Conservation (phyloP, 2,888 invertebrate genomes). For the Anorthoa munda region DNA sequence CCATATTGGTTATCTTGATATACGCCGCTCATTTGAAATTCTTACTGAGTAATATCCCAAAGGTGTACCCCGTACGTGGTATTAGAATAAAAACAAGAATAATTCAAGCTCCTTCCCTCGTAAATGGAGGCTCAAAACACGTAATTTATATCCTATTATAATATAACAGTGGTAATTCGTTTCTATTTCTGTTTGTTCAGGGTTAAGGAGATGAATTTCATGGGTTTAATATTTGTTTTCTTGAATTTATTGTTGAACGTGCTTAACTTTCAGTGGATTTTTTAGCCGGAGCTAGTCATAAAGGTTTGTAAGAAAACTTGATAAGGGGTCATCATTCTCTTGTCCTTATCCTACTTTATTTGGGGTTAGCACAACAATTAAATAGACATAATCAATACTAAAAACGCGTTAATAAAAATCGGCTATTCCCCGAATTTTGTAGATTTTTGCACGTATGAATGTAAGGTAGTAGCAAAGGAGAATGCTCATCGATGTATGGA, state of each 20-base stretch:
- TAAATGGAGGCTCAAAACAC: constrained; percentile 43
- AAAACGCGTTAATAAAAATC: no score
- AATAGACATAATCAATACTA: no score
- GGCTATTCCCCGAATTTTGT: no score
- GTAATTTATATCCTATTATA: constrained; percentile 40
- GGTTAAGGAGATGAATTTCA: not conserved
- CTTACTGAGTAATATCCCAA: constrained; percentile 41
- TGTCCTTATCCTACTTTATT: no score
- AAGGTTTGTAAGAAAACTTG: no score
- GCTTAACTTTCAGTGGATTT: not conserved
- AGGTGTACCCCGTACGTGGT: constrained; percentile 12
- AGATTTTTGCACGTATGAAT: no score
- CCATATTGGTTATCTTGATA: constrained; percentile 45
- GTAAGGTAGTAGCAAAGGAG: no score
- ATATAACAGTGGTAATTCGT: constrained; percentile 26
- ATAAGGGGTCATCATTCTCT: no score
- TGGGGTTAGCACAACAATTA: no score
- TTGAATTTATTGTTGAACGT: not conserved
- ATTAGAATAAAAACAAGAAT: constrained; percentile 44
- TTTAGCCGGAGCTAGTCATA: no score
- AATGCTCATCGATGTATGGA: no score
- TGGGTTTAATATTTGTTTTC: not conserved
- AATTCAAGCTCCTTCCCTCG: constrained; percentile 18
- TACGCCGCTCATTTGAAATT: constrained; percentile 52
- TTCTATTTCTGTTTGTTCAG: constrained; percentile 29